A percentile compares a stretch with the other conserved stretches of the same genome.
Conservation (phyloP, 2,113 vertebrate genomes). For the Calidris pugnax region DNA sequence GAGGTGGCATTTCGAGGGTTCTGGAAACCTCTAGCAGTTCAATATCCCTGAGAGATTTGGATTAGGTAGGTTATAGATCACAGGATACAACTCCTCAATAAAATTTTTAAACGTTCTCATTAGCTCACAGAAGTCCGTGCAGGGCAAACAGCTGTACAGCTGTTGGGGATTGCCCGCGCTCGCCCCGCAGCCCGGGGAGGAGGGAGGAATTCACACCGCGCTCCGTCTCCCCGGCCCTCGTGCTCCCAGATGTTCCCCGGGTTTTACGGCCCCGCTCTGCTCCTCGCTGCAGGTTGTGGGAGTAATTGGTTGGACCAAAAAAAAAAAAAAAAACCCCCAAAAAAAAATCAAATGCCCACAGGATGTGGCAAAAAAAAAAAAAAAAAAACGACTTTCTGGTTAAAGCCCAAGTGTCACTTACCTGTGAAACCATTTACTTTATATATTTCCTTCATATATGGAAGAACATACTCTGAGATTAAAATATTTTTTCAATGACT, state of each 20-base stretch:
- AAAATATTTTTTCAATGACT: neutral
- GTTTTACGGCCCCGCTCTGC: neutral
- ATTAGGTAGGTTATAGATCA: constrained; percentile 51
- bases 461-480: neutral
- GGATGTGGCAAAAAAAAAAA: neutral
- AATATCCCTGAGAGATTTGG: constrained; percentile 8
- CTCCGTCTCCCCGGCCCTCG: neutral
- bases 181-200: neutral
- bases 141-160: constrained; percentile 57
- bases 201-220: neutral
- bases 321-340: too few relatives aligned
- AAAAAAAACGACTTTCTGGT: neutral
- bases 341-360: neutral
- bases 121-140: constrained; percentile 37
- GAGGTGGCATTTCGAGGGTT: neutral
- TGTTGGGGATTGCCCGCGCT: neutral
- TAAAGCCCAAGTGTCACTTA: neutral
- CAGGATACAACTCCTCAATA: constrained; percentile 53
- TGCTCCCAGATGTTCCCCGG: neutral
- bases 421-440: neutral
- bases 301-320: neutral
- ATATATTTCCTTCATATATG: neutral
- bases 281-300: neutral
- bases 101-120: constrained; percentile 65
- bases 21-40: constrained; percentile 22